These are phyloP conservation scores for Anarhynchus alexandrinus DNA, from an alignment of 2,113 vertebrate species.

Conservation along the genomic window DNA sequence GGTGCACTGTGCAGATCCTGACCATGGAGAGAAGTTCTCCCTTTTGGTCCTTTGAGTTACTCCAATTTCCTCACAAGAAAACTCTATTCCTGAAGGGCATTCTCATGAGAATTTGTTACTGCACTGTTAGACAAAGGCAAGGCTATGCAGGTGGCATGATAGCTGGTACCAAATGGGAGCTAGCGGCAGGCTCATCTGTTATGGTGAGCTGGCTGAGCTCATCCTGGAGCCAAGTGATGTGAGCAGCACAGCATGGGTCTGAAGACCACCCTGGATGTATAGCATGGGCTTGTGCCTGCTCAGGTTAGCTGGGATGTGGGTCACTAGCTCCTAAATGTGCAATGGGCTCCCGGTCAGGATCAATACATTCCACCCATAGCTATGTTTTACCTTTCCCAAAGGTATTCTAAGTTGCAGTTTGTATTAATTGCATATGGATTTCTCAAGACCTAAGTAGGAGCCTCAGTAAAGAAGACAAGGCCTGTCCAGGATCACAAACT, in stretches of 20 bases:
- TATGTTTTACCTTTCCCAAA: background rate
- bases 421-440: background rate
- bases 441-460: background rate
- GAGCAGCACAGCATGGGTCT: accelerated
- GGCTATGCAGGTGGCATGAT: accelerated
- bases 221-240: no score
- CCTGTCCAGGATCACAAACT: background rate
- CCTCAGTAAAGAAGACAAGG: accelerated
- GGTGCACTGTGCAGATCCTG: background rate
- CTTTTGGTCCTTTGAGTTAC: background rate
- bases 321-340: background rate
- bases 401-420: background rate
- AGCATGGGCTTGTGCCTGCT: background rate
- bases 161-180: background rate
- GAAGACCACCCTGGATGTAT: background rate
- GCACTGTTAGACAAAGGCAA: no score
- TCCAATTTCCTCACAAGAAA: background rate
- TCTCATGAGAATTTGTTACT: background rate
- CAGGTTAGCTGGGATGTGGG: background rate
- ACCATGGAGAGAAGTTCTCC: accelerated
- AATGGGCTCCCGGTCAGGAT: background rate
- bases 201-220: background rate
- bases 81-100: background rate
- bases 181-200: background rate
- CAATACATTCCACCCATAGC: background rate